Evolutionary conservation across 2,113 vertebrate genomes (phyloP).

Genomic region (Ranitomeya imitator): DNA sequence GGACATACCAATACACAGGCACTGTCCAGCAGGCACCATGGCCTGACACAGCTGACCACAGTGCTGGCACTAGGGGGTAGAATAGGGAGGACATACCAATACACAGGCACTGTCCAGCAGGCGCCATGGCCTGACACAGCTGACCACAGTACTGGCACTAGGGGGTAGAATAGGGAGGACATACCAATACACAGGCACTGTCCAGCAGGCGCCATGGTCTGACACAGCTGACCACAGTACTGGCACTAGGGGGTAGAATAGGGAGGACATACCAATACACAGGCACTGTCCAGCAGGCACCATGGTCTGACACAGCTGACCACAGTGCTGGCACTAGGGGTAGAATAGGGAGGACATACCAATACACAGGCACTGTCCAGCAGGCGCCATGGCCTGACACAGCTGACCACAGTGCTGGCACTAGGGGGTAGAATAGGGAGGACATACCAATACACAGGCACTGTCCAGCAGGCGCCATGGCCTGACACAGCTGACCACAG

Average conservation of each 20-base stretch:
- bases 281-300: constrained; percentile 88
- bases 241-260: not conserved
- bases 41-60: too few species aligned
- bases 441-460: constrained; percentile 82
- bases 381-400: constrained; percentile 77
- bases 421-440: not conserved
- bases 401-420: too few species aligned
- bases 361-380: constrained; percentile 86
- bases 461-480: constrained; percentile 88
- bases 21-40: constrained; percentile 89
- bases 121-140: constrained; percentile 65
- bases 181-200: constrained; percentile 86
- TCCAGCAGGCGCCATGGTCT: constrained; percentile 89
- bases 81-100: constrained; percentile 67
- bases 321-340: too few species aligned
- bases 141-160: too few species aligned
- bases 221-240: too few species aligned
- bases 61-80: too few species aligned
- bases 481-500: too few species aligned
- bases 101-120: constrained; percentile 88
- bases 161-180: not conserved
- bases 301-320: too few species aligned
- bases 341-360: constrained; percentile 64
- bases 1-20: constrained; percentile 82
- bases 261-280: constrained; percentile 77